A percentile compares a stretch with the other conserved stretches of the same genome.
Evolutionary conservation across 2,797 vertebrate genomes (phyloP).

Genomic region (Natrix natrix): DNA sequence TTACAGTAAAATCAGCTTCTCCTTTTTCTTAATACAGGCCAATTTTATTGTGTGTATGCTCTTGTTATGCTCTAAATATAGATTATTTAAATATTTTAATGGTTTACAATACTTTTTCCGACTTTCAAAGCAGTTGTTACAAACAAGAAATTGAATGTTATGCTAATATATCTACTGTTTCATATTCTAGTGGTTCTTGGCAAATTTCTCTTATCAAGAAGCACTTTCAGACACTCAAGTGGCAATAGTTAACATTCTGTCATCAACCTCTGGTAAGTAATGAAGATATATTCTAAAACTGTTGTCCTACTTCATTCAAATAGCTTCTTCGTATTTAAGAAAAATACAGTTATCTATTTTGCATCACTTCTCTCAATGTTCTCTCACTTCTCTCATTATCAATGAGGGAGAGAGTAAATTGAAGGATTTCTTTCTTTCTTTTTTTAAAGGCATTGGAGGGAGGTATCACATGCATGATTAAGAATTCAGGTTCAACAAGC

Average conservation of each 20-base stretch:
- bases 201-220: conserved; percentile 95
- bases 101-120: not conserved
- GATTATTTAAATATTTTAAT: not conserved
- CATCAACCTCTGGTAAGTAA: conserved; percentile 91
- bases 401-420: not conserved
- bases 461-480: not conserved
- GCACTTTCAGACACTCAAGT: conserved; percentile 93
- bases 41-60: not conserved
- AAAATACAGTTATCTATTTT: not conserved
- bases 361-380: not conserved
- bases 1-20: not conserved
- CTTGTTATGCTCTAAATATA: not conserved
- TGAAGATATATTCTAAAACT: conserved; percentile 1
- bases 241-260: conserved; percentile 93
- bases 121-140: not conserved
- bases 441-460: not conserved
- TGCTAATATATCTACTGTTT: conserved; percentile 20
- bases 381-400: too few relatives aligned
- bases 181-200: conserved; percentile 89
- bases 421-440: not conserved
- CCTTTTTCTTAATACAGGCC: not conserved
- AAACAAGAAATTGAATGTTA: not conserved
- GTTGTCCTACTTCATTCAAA: not conserved
- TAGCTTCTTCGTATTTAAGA: not conserved
- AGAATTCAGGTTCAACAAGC: not conserved